Evolutionary conservation across 2,797 vertebrate genomes (phyloP).

Genomic region (Arrhamphus sclerolepis): DNA sequence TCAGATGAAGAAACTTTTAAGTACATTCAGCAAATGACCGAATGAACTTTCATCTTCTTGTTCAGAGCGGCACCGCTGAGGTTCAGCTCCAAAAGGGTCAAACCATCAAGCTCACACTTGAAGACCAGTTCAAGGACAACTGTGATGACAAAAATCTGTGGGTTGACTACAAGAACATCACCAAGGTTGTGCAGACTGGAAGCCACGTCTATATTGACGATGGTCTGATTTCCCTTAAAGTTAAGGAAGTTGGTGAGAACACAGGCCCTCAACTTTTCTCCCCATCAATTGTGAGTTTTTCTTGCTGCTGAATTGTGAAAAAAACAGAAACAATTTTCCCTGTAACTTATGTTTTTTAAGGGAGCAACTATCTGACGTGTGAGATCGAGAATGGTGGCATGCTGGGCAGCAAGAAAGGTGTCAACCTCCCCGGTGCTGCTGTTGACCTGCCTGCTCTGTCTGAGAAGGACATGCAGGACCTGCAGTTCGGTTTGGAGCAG

Average conservation of each 20-base stretch:
- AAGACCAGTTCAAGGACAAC: conserved; percentile 89
- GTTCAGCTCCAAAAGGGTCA: conserved; percentile 93
- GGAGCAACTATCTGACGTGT: conserved; percentile 85
- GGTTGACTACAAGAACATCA: conserved; percentile 98
- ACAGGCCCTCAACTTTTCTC: background rate
- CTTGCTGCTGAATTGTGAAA: background rate
- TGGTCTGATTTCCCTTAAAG: conserved; percentile 92
- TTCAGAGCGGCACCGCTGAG: conserved; percentile 94
- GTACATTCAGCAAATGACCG: background rate
- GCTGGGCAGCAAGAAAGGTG: conserved; percentile 97
- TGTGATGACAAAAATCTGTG: conserved; percentile 92
- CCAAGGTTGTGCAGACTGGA: conserved; percentile 87
- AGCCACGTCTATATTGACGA: conserved; percentile 93
- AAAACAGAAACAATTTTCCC: too few relatives aligned
- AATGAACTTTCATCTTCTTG: background rate
- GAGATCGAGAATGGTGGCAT: conserved; percentile 91
- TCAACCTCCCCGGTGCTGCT: conserved; percentile 93
- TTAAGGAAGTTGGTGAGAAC: conserved; percentile 88
- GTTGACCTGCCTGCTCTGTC: conserved; percentile 95
- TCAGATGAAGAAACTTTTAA: background rate
- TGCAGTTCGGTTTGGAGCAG: conserved; percentile 94
- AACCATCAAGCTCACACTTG: conserved; percentile 88
- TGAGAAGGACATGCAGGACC: conserved; percentile 93
- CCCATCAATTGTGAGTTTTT: accelerated
- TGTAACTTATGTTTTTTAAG: conserved; percentile 66